Evolutionary conservation across 2,797 vertebrate genomes (phyloP), one percentile per base, ranked within the genome.

Genomic region (Acanthurus leucopareius): DNA sequence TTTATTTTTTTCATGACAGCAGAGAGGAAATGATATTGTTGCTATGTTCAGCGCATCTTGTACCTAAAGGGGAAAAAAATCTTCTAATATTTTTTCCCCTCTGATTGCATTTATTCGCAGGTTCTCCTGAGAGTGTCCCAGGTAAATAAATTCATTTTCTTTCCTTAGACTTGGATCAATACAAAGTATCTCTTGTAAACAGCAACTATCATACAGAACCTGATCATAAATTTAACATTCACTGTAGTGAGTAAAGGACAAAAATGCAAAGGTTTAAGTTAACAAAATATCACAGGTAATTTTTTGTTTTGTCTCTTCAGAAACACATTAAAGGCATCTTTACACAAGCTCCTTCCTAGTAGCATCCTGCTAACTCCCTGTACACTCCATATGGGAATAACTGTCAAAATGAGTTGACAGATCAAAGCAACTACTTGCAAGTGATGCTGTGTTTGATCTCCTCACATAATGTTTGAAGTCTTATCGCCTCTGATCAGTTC

Each of bases 91-190:
- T 15, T 56, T 64, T 69, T 64, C 15, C 42, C 40, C 7, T 25
- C 19, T 57, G 42, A 73, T 62, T 61, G 49, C 7, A 22, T 35
- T 57, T 49, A 35, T 32, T 57, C 7, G 13, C 14, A 17, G 8
- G 57, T 16, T 63, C 51, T 69, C 13, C 19, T 20, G 38, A 64
- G 40, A 40, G 22, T 1, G 10, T 32, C 10, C 14, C 16, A 28
- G 25, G 28, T 38, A 57, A 44, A 13, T 49, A 69, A 16, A 42
- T 10, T 5, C 13, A 28, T 38, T 54, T 28, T 48, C 10, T 64
- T 47, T 60, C 15, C 49, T 62, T 54, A 40, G 65, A 63, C 65
- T 40, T 80, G 53, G 60, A 68, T 74, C 53, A 64, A 40, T 59
- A 40, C n/a, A 42, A n/a, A 45, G 11, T 10, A 28, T 5, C 17